A percentile compares a stretch with the other conserved stretches of the same genome.
Evolutionary conservation across 1,140 invertebrate genomes (phyloP).

Genomic region (Pachypeltis micranthus): DNA sequence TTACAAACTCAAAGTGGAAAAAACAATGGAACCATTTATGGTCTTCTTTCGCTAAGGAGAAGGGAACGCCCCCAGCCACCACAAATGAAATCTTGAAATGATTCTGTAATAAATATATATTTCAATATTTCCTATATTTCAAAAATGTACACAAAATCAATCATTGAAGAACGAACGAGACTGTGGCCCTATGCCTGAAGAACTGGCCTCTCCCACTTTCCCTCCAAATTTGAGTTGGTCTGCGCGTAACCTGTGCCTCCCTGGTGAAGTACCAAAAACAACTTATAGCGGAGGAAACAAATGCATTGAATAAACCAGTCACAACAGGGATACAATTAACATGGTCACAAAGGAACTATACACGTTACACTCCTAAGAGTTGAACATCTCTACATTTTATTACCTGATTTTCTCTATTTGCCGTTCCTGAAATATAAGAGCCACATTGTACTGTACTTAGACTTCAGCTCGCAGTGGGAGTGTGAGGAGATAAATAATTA

Average conservation of each 20-base stretch:
- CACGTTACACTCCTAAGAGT: neutral
- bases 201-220: conserved; percentile 72
- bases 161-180: no score
- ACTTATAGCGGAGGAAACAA: conserved; percentile 17
- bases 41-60: no score
- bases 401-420: neutral
- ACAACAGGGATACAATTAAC: neutral
- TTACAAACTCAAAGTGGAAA: no score
- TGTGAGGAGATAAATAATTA: no score
- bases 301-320: conserved; percentile 19
- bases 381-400: neutral
- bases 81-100: no score
- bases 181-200: conserved; percentile 78
- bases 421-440: neutral
- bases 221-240: conserved; percentile 72
- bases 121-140: no score
- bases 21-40: no score
- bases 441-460: no score
- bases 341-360: neutral
- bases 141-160: no score
- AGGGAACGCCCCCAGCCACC: no score
- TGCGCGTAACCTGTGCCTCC: conserved; percentile 90
- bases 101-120: no score
- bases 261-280: conserved; percentile 38
- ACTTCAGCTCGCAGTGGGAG: no score